Evolutionary conservation across 2,888 invertebrate species (phyloP).

Genomic region (Clivina fossor): DNA sequence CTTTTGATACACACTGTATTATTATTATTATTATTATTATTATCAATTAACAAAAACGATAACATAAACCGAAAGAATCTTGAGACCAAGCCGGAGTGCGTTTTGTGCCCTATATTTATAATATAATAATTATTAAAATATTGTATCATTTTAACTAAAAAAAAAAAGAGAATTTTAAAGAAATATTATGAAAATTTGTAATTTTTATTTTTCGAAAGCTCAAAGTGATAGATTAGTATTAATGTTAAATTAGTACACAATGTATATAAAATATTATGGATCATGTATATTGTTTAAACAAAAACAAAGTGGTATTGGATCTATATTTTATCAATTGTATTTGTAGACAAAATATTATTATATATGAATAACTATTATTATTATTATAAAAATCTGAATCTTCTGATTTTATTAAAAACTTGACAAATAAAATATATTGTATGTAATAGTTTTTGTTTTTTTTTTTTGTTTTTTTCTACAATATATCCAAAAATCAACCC

Average conservation of each 20-base stretch:
- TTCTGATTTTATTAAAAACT: constrained; percentile 32
- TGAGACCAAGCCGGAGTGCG: constrained; percentile 29
- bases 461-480: too few relatives aligned
- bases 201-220: constrained; percentile 28
- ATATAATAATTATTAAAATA: too few relatives aligned
- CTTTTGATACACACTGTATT: too few relatives aligned
- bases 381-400: constrained; percentile 28
- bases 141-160: too few relatives aligned
- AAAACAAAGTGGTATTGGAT: constrained; percentile 33
- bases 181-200: constrained; percentile 7
- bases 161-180: too few relatives aligned
- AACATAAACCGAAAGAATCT: too few relatives aligned
- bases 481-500: too few relatives aligned
- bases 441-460: too few relatives aligned
- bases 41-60: too few relatives aligned
- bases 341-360: constrained; percentile 32
- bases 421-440: too few relatives aligned
- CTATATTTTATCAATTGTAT: constrained; percentile 34
- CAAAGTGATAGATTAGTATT: constrained; percentile 34
- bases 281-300: constrained; percentile 33
- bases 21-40: too few relatives aligned
- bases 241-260: too few relatives aligned
- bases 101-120: constrained; percentile 30
- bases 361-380: constrained; percentile 1
- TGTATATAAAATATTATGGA: constrained; percentile 33